phyloP scores from a whole-genome alignment of 2,888 invertebrate genomes.

The Parelbella ahira region DNA sequence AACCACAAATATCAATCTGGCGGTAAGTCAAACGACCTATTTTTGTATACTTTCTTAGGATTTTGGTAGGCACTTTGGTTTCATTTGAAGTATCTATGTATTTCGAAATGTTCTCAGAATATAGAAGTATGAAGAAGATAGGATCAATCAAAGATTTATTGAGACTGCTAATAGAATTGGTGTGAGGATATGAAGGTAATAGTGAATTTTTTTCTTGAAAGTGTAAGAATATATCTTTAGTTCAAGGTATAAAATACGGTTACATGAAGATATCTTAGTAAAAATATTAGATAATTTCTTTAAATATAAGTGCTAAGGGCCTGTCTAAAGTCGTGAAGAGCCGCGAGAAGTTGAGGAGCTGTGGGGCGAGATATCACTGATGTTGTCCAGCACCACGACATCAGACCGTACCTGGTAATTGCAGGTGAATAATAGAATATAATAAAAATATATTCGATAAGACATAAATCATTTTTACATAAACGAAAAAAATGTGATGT shows the following conservation, averaged over 20 bases:
- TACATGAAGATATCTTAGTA: neutral
- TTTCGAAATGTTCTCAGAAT: slow-evolving; percentile 11
- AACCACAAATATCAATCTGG: no score
- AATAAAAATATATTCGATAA: neutral
- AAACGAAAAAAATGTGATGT: no score
- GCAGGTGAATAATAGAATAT: neutral
- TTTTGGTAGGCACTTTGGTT: slow-evolving; percentile 57
- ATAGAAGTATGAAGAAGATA: slow-evolving; percentile 13
- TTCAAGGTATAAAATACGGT: slow-evolving; percentile 6
- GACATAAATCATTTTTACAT: neutral
- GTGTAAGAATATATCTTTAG: neutral
- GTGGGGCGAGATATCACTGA: slow-evolving; percentile 83
- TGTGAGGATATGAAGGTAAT: slow-evolving; percentile 18
- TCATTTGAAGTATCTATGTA: slow-evolving; percentile 24
- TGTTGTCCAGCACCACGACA: slow-evolving; percentile 88
- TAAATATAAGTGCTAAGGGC: slow-evolving; percentile 85
- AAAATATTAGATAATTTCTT: slow-evolving; percentile 23
- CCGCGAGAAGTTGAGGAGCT: slow-evolving; percentile 85
- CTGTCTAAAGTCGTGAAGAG: slow-evolving; percentile 86
- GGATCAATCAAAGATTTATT: neutral
- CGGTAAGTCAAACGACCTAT: no score
- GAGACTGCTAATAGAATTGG: slow-evolving; percentile 32
- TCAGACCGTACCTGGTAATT: slow-evolving; percentile 82
- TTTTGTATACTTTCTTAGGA: no score
- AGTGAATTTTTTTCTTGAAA: no score